Conservation (phyloP, 1,140 invertebrate species). For the Trichonephila clavipes region DNA sequence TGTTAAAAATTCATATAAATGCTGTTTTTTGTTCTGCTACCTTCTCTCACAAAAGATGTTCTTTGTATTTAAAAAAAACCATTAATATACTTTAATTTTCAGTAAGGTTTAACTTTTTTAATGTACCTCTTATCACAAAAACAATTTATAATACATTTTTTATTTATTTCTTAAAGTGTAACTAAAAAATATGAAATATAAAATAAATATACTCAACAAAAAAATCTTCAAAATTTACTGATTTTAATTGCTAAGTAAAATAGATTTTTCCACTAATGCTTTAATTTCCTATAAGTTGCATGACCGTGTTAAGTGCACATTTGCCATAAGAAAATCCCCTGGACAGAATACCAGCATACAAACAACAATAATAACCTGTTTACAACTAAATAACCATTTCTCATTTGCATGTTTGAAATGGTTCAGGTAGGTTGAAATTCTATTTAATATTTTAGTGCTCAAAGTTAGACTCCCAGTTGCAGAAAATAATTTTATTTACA, state of each 20-base stretch:
- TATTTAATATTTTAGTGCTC: not conserved
- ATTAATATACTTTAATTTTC: no score
- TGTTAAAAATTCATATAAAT: no score
- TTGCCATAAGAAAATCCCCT: slow-evolving; percentile 53
- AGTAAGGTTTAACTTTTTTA: no score
- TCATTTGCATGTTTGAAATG: not conserved
- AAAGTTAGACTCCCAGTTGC: not conserved
- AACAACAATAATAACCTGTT: not conserved
- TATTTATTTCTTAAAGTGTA: no score
- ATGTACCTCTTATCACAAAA: no score
- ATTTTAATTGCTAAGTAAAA: not conserved
- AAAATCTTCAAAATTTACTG: no score
- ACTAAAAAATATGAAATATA: no score
- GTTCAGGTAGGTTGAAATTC: slow-evolving; percentile 34
- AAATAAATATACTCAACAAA: no score
- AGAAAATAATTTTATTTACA: slow-evolving; percentile 1
- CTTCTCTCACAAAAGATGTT: no score
- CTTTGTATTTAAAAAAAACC: no score
- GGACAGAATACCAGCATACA: slow-evolving; percentile 44
- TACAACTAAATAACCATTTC: not conserved
- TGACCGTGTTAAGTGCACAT: slow-evolving; percentile 36
- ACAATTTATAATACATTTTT: no score
- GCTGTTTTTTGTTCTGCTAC: no score
- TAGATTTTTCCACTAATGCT: slow-evolving; percentile 47
- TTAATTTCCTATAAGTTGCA: slow-evolving; percentile 62